These are phyloP conservation scores for Exephanes ischioxanthus DNA, from an alignment of 2,888 invertebrate genomes.

Conservation along the genomic window DNA sequence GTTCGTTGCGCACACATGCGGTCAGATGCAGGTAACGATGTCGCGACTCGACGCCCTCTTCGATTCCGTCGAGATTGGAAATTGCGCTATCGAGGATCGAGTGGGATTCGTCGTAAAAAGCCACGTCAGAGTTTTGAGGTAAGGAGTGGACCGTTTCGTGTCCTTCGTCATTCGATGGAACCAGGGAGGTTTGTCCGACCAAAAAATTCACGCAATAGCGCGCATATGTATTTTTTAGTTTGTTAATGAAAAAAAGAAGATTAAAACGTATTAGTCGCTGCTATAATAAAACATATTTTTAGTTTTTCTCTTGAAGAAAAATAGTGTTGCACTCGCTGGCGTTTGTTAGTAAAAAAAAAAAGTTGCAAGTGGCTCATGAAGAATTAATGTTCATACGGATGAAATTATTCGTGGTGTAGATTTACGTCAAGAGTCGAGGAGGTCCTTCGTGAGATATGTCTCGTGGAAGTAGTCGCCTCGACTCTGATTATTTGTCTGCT, in stretches of 20 bases:
- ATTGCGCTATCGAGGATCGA: conserved; percentile 53
- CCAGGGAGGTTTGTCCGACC: not conserved
- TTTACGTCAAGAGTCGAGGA: conserved; percentile 76
- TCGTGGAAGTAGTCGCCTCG: conserved; percentile 79
- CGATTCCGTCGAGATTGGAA: conserved; percentile 16
- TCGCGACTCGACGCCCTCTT: conserved; percentile 61
- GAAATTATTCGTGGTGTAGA: conserved; percentile 63
- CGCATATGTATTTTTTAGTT: not conserved
- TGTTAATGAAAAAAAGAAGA: not conserved
- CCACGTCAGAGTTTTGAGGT: conserved; percentile 74
- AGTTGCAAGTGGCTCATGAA: not conserved
- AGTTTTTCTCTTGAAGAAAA: no score
- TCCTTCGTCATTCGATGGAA: not conserved
- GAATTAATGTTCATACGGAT: not conserved
- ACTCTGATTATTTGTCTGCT: conserved; percentile 80
- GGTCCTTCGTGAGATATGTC: conserved; percentile 76
- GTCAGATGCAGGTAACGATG: conserved; percentile 71
- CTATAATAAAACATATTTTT: not conserved
- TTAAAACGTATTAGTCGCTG: no score
- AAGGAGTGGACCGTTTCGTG: conserved; percentile 25
- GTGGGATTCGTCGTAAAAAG: conserved; percentile 65
- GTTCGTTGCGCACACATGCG: conserved; percentile 73
- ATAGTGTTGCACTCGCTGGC: not conserved
- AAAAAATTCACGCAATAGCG: not conserved
- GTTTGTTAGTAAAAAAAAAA: not conserved